Percentiles rank a stretch among this genome's conserved stretches.
These are phyloP conservation scores for Zaprionus taronus DNA, from an alignment of 1,140 invertebrate genomes.

Conservation along the genomic window DNA sequence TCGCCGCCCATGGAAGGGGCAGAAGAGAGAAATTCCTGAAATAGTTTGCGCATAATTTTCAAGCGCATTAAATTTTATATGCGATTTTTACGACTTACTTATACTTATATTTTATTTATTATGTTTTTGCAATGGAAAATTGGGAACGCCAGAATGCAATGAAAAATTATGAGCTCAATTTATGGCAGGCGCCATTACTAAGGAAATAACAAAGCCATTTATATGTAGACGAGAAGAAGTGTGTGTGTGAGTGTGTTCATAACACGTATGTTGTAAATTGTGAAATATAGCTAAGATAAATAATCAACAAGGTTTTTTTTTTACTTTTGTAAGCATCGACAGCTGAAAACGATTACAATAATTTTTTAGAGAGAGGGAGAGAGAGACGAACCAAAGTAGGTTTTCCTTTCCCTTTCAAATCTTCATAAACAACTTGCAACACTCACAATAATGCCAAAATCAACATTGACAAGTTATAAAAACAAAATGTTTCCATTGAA, in stretches of 20 bases:
- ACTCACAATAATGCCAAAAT: conserved; percentile 14
- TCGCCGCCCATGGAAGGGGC: neutral
- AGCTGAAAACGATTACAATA: conserved; percentile 19
- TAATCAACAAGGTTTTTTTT: conserved; percentile 27
- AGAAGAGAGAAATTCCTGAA: conserved; percentile 54
- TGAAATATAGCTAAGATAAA: conserved; percentile 22
- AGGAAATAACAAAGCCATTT: conserved; percentile 65
- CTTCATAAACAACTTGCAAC: neutral
- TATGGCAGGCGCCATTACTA: conserved; percentile 62
- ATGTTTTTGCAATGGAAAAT: conserved; percentile 57
- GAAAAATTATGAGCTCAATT: conserved; percentile 76
- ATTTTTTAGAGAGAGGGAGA: neutral
- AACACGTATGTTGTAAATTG: neutral
- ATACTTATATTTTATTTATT: conserved; percentile 79
- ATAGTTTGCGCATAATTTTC: conserved; percentile 80
- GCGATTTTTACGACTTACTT: conserved; percentile 73
- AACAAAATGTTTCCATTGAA: conserved; percentile 62
- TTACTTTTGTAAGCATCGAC: conserved; percentile 29
- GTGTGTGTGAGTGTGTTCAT: neutral
- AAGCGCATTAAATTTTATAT: conserved; percentile 79
- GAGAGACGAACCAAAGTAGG: neutral
- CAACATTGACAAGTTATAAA: conserved; percentile 51
- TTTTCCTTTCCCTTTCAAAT: conserved; percentile 18
- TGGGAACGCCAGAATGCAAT: conserved; percentile 49
- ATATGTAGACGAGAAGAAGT: conserved; percentile 19